Conservation (phyloP, 2,888 invertebrate genomes). For the Drosophila algonquin region DNA sequence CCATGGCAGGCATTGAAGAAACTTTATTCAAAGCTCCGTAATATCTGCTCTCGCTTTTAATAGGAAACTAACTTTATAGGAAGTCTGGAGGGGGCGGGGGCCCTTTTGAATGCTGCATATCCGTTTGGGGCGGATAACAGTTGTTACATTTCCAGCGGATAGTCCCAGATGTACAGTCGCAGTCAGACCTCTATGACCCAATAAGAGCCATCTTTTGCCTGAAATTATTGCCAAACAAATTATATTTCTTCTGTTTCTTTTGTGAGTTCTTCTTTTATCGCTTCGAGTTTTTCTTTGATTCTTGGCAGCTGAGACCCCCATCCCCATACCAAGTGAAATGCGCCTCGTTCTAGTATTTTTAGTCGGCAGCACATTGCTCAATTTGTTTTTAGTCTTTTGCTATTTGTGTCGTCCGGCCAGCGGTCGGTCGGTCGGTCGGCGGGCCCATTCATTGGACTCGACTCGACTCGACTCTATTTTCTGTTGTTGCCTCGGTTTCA, state of each 20-base stretch:
- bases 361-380: slow-evolving; percentile 46
- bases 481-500: slow-evolving; percentile 37
- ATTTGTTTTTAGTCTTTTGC: slow-evolving; percentile 30
- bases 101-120: not conserved
- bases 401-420: slow-evolving; percentile 22
- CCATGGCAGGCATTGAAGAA: slow-evolving; percentile 15
- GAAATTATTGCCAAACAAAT: slow-evolving; percentile 1
- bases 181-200: not conserved
- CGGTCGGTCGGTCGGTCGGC: slow-evolving; percentile 3
- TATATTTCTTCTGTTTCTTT: slow-evolving; percentile 13
- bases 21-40: not conserved
- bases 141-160: not conserved
- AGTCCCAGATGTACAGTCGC: not conserved
- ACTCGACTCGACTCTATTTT: slow-evolving; percentile 6
- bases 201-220: not conserved
- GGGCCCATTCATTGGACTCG: slow-evolving; percentile 23
- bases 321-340: slow-evolving; percentile 8
- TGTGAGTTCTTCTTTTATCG: slow-evolving; percentile 12
- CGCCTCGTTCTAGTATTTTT: slow-evolving; percentile 53
- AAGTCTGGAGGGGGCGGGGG: not conserved
- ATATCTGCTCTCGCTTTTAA: not conserved
- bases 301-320: slow-evolving; percentile 35
- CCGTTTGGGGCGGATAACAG: not conserved
- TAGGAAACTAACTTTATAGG: not conserved
- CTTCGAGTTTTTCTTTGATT: slow-evolving; percentile 22